phyloP scores from a whole-genome alignment of 2,888 invertebrate genomes.

The Hyles lineata region DNA sequence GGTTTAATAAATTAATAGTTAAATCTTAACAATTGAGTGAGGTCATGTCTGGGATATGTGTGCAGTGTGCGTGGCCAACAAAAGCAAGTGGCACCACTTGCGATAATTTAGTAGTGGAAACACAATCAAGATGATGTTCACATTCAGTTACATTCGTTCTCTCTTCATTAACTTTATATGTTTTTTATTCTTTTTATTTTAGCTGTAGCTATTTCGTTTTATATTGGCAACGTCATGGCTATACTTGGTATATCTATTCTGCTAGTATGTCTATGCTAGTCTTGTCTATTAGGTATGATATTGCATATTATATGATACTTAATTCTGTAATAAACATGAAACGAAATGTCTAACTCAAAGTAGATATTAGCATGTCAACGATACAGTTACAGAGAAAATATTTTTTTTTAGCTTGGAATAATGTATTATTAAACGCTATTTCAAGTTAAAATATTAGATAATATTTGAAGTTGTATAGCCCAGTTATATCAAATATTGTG shows the following conservation, averaged over 20 bases:
- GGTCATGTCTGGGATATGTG: constrained; percentile 42
- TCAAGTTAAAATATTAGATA: too few species aligned
- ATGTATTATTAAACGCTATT: too few species aligned
- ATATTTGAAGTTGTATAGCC: too few species aligned
- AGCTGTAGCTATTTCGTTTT: neutral
- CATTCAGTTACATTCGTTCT: constrained; percentile 29
- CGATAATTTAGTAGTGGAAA: constrained; percentile 45
- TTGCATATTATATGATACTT: too few species aligned
- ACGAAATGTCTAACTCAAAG: too few species aligned
- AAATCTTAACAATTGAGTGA: constrained; percentile 38
- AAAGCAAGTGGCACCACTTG: constrained; percentile 44
- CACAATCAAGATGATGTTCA: constrained; percentile 34
- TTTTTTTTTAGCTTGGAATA: too few species aligned
- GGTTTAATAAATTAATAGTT: constrained; percentile 1
- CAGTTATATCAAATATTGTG: too few species aligned
- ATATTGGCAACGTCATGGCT: constrained; percentile 1
- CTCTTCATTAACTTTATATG: constrained; percentile 20
- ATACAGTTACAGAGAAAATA: too few species aligned
- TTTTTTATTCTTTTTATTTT: constrained; percentile 1
- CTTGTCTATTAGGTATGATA: too few species aligned
- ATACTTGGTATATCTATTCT: neutral
- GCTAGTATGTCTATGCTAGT: neutral
- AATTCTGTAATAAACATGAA: too few species aligned
- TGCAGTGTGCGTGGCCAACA: constrained; percentile 41
- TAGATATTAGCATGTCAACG: too few species aligned